Percentiles rank a stretch among this genome's conserved stretches.
These are phyloP conservation scores for Microcebus tavaratra DNA, from an alignment of 2,113 vertebrate genomes.

Conservation along the genomic window DNA sequence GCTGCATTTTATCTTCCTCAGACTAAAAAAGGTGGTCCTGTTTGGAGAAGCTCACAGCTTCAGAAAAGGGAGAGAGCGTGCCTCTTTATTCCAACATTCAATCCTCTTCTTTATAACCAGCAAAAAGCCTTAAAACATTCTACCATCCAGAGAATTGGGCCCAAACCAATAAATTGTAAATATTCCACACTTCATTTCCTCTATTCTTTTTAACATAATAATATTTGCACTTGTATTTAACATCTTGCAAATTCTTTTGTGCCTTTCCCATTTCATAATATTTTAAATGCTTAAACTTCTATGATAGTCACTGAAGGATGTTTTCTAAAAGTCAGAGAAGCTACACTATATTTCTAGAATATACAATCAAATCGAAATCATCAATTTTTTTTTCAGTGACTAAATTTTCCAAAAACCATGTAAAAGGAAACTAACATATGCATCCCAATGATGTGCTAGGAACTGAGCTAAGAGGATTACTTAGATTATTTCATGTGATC, in stretches of 20 bases:
- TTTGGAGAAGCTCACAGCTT: not conserved
- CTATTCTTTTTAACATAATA: not conserved
- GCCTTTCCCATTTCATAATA: not conserved
- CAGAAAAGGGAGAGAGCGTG: not conserved
- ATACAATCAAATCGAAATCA: not conserved
- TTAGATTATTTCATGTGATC: not conserved
- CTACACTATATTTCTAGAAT: not conserved
- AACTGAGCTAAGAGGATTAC: not conserved
- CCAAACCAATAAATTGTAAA: not conserved
- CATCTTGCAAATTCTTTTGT: not conserved
- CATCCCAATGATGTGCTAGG: not conserved
- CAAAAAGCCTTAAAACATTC: not conserved
- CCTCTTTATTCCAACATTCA: not conserved
- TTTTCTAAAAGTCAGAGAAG: conserved; percentile 5
- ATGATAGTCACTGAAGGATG: not conserved
- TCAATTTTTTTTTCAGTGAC: conserved; percentile 11
- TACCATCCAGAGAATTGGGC: not conserved
- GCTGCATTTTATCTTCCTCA: not conserved
- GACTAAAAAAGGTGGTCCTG: not conserved
- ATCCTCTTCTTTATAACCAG: not conserved
- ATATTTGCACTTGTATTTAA: not conserved
- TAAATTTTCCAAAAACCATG: not conserved
- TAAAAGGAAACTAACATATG: not conserved
- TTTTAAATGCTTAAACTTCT: not conserved
- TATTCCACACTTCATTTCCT: not conserved